These are phyloP conservation scores for Aradophagus sp. DNA, from an alignment of 1,140 invertebrate species.

Conservation along the genomic window DNA sequence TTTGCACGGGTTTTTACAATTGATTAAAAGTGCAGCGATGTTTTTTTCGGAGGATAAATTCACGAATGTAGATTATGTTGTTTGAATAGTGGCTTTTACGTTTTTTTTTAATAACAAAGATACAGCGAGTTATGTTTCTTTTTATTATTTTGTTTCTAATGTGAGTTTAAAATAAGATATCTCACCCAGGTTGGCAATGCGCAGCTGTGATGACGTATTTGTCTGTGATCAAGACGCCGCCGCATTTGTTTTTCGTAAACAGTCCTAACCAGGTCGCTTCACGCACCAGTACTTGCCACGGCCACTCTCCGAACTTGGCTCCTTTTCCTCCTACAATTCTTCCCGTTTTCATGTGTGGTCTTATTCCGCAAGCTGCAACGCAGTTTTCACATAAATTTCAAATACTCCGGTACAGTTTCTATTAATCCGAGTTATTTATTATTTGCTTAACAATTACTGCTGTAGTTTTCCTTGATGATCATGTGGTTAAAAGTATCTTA, in stretches of 20 bases:
- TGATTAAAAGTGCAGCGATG: no score
- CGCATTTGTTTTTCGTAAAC: slow-evolving; percentile 97
- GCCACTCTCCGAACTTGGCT: slow-evolving; percentile 90
- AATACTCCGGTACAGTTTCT: no score
- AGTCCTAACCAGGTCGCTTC: slow-evolving; percentile 95
- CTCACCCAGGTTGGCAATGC: slow-evolving; percentile 94
- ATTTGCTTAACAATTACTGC: no score
- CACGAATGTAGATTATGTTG: no score
- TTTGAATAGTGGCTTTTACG: no score
- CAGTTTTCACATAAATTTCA: slow-evolving; percentile 1
- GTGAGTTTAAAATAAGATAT: background rate
- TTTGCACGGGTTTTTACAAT: background rate
- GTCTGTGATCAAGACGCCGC: slow-evolving; percentile 90
- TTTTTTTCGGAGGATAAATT: no score
- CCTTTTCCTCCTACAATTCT: slow-evolving; percentile 93
- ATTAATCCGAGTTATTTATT: no score
- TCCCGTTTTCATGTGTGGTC: slow-evolving; percentile 85
- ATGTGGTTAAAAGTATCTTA: no score
- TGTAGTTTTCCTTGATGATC: no score
- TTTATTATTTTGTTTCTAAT: background rate
- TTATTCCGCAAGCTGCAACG: slow-evolving; percentile 87
- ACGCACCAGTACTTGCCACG: slow-evolving; percentile 93
- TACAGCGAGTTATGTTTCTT: background rate
- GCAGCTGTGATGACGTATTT: slow-evolving; percentile 92
- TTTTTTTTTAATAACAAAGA: slow-evolving; percentile 1